phyloP scores from a whole-genome alignment of 2,797 vertebrate species.

The Clarias pachynema region DNA sequence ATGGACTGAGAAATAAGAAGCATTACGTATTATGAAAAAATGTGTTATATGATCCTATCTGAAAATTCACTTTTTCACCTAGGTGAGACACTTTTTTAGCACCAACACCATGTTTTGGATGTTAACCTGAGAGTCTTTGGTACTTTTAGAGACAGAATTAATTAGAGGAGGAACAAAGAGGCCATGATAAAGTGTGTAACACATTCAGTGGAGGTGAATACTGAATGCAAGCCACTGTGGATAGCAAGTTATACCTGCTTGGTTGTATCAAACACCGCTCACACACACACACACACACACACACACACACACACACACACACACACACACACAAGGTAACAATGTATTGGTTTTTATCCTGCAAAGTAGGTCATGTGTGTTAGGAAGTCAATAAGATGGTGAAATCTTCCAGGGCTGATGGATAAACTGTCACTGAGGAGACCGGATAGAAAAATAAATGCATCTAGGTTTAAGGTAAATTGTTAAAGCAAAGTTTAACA shows the following conservation, averaged over 20 bases:
- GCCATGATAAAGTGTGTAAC: background rate
- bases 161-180: background rate
- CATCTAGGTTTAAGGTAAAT: slow-evolving; percentile 32
- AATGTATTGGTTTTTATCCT: slow-evolving; percentile 2
- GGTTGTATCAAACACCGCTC: background rate
- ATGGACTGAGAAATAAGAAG: too few species aligned
- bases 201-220: too few species aligned
- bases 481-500: slow-evolving; percentile 54
- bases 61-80: too few species aligned
- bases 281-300: slow-evolving; percentile 1
- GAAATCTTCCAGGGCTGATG: background rate
- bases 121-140: background rate
- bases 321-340: slow-evolving; percentile 2
- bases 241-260: background rate
- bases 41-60: too few species aligned
- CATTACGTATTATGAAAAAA: too few species aligned
- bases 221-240: background rate
- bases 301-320: slow-evolving; percentile 1
- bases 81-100: too few species aligned
- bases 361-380: slow-evolving; percentile 8
- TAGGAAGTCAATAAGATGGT: background rate
- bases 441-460: slow-evolving; percentile 25
- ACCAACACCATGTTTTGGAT: too few species aligned
- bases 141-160: background rate
- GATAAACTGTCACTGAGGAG: slow-evolving; percentile 4